These are phyloP conservation scores for Panonychus citri DNA, from an alignment of 1,140 invertebrate genomes.

Conservation along the genomic window DNA sequence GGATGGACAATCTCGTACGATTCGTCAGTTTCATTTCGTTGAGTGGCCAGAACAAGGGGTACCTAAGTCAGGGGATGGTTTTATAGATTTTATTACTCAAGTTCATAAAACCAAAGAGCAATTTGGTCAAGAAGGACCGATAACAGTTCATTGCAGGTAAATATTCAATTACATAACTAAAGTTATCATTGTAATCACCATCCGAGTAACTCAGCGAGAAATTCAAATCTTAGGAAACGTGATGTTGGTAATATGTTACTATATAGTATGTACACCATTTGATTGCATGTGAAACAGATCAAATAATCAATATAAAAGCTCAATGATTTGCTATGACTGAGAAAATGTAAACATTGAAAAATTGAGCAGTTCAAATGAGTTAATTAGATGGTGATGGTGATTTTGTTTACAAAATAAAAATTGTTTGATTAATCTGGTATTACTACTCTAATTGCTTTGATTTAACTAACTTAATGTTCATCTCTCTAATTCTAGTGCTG, in stretches of 20 bases:
- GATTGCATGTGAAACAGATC: too few species aligned
- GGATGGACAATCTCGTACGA: constrained; percentile 80
- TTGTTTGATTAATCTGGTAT: neutral
- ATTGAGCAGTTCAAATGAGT: too few species aligned
- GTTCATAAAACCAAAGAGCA: constrained; percentile 99
- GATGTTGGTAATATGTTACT: too few species aligned
- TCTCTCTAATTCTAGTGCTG: constrained; percentile 35
- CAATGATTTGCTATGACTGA: too few species aligned
- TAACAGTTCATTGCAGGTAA: constrained; percentile 91
- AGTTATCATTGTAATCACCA: too few species aligned
- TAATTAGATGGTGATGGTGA: too few species aligned
- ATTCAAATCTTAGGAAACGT: neutral
- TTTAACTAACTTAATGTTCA: neutral
- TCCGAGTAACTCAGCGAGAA: too few species aligned
- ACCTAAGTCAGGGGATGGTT: constrained; percentile 88
- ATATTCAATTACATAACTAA: constrained; percentile 11
- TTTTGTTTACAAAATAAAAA: neutral
- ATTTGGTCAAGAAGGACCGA: constrained; percentile 96
- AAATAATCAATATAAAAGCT: too few species aligned
- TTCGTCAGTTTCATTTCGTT: constrained; percentile 95
- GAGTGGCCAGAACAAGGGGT: constrained; percentile 94
- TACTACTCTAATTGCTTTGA: too few species aligned
- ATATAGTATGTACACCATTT: too few species aligned
- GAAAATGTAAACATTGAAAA: too few species aligned
- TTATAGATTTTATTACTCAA: constrained; percentile 94